phyloP scores from a whole-genome alignment of 2,113 vertebrate genomes.

The Sylvietta virens region DNA sequence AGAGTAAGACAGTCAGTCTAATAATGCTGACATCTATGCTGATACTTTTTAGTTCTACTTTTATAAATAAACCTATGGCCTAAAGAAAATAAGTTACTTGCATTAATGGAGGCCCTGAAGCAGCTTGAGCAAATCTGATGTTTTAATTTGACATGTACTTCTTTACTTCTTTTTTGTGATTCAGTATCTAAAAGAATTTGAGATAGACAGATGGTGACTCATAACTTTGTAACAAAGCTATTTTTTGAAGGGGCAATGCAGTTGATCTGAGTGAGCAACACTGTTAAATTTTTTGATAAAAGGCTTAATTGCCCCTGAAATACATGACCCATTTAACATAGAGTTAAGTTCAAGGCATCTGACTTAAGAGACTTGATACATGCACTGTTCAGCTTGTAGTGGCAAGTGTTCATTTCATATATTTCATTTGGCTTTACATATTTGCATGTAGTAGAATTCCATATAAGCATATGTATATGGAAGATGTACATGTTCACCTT shows the following conservation, averaged over 20 bases:
- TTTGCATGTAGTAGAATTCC: background rate
- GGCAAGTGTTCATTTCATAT: accelerated
- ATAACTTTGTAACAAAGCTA: background rate
- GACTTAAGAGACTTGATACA: background rate
- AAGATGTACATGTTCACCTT: background rate
- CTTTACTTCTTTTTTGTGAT: background rate
- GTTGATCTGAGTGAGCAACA: background rate
- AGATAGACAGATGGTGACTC: background rate
- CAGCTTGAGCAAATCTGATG: background rate
- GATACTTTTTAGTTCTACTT: background rate
- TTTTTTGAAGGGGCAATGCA: background rate
- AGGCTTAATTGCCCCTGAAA: background rate
- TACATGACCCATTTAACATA: background rate
- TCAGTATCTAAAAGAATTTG: background rate
- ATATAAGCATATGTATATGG: background rate
- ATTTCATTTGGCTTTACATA: background rate
- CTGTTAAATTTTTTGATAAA: background rate
- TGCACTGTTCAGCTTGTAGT: background rate
- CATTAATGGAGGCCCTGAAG: background rate
- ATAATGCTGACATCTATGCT: background rate
- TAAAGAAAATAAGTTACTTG: background rate
- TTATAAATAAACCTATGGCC: background rate
- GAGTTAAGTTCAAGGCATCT: background rate
- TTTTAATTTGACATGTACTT: background rate
- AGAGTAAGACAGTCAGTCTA: background rate